Evolutionary conservation across 2,797 vertebrate genomes (phyloP).

Genomic region (Somateria mollissima): DNA sequence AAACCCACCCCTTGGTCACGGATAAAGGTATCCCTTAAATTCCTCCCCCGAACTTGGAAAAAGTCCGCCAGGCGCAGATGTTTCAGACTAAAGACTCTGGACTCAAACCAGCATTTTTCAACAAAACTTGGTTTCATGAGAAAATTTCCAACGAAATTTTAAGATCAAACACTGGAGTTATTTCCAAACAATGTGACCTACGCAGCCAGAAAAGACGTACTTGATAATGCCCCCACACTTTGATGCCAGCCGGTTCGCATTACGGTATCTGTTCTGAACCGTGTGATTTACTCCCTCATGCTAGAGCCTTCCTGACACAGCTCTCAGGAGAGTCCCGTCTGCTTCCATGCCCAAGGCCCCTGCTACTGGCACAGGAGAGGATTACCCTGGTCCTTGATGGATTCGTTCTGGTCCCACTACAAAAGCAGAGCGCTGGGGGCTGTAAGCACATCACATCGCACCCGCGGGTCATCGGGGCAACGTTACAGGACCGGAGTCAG

Average conservation of each 20-base stretch:
- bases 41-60: not conserved
- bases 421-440: not conserved
- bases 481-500: fast-evolving
- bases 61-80: not conserved
- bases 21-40: not conserved
- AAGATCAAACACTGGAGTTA: slow-evolving; percentile 28
- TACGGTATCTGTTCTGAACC: not conserved
- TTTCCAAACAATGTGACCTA: not conserved
- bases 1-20: not conserved
- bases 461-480: not conserved
- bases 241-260: not conserved
- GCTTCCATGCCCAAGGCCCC: not conserved
- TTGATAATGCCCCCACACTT: not conserved
- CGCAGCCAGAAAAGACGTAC: not conserved
- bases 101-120: slow-evolving; percentile 17
- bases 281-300: not conserved
- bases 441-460: not conserved
- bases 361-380: not conserved
- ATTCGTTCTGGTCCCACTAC: not conserved
- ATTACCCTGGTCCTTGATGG: not conserved
- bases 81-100: slow-evolving; percentile 24
- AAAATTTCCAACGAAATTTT: not conserved
- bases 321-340: not conserved
- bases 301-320: not conserved
- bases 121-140: not conserved